Evolutionary conservation across 1,140 invertebrate genomes (phyloP).

Genomic region (Ridgeia piscesae): DNA sequence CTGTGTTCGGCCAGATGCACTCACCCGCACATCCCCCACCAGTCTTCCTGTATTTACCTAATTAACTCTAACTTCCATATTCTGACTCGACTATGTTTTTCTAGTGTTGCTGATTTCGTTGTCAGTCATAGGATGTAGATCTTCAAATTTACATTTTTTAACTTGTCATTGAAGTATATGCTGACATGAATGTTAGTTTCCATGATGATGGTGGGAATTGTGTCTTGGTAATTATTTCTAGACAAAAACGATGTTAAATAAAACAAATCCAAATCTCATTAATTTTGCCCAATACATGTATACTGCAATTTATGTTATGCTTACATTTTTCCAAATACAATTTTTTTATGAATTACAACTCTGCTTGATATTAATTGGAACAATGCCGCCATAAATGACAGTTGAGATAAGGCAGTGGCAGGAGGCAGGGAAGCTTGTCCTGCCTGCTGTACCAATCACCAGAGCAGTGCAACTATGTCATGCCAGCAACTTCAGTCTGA

Average conservation of each 20-base stretch:
- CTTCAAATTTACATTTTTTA: background rate
- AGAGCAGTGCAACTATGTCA: background rate
- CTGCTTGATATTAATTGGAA: background rate
- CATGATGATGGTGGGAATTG: background rate
- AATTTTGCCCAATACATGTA: background rate
- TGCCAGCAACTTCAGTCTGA: background rate
- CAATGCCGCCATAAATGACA: background rate
- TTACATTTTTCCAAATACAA: background rate
- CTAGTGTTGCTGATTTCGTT: background rate
- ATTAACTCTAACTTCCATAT: background rate
- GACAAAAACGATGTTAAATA: background rate
- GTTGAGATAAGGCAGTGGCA: background rate
- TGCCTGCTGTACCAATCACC: background rate
- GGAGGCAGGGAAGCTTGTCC: background rate
- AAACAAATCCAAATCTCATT: background rate
- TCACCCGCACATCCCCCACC: background rate
- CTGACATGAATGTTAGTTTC: background rate
- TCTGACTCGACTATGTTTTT: background rate
- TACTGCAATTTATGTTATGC: background rate
- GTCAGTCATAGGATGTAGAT: background rate
- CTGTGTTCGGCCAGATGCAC: background rate
- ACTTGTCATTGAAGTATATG: background rate
- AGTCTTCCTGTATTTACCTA: background rate
- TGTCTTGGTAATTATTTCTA: background rate
- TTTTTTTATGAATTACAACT: background rate